Evolutionary conservation across 2,113 vertebrate genomes (phyloP).

Genomic region (Pterophyllum scalare): DNA sequence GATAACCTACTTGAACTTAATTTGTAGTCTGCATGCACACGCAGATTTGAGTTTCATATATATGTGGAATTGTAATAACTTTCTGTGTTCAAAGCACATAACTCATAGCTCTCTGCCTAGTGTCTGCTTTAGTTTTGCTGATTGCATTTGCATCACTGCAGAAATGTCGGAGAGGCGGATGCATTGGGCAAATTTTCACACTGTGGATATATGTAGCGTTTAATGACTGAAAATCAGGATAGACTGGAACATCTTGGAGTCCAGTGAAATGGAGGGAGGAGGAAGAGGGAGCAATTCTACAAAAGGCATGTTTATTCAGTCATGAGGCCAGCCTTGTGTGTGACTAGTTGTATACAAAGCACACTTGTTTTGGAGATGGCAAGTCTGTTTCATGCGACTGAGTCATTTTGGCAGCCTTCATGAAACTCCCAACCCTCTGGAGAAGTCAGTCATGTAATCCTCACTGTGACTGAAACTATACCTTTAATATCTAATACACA

Average conservation of each 20-base stretch:
- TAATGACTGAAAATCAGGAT: background rate
- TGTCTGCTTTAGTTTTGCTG: background rate
- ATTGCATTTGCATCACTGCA: background rate
- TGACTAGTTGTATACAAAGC: conserved; percentile 5
- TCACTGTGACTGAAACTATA: background rate
- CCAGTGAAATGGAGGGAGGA: background rate
- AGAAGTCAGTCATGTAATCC: background rate
- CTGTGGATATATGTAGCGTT: background rate
- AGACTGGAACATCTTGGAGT: background rate
- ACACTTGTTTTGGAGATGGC: background rate
- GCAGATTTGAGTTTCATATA: background rate
- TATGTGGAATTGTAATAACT: background rate
- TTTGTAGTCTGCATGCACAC: background rate
- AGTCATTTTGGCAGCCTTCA: conserved; percentile 12
- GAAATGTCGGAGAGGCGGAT: background rate
- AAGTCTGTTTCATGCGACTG: background rate
- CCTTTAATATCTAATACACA: background rate
- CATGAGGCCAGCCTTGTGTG: background rate
- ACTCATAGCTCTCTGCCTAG: background rate
- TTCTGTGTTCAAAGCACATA: background rate
- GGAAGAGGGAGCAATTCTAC: background rate
- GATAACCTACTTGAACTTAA: background rate
- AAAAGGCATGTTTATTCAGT: background rate
- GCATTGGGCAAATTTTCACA: background rate
- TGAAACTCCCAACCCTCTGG: background rate